A percentile compares a stretch with the other conserved stretches of the same genome.
Conservation (phyloP, 2,888 invertebrate genomes). For the Dermolepida albohirtum region DNA sequence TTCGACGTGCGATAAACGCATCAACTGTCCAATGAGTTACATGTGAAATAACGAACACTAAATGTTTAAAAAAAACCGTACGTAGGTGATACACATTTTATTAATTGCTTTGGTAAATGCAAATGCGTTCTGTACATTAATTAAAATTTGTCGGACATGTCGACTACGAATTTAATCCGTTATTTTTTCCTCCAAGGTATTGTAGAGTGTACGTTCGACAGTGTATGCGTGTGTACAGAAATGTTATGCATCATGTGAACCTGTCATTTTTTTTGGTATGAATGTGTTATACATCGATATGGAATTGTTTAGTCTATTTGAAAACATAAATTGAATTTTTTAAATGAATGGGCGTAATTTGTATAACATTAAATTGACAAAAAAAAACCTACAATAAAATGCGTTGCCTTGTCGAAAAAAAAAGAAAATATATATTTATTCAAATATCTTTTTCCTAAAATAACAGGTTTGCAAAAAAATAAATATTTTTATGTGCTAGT, state of each 20-base stretch:
- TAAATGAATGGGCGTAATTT: too few relatives aligned
- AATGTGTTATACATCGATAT: too few relatives aligned
- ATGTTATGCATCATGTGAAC: conserved; percentile 1
- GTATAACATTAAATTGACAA: too few relatives aligned
- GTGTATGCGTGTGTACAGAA: conserved; percentile 3
- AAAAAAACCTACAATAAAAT: too few relatives aligned
- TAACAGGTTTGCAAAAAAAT: too few relatives aligned
- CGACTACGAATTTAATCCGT: conserved; percentile 7
- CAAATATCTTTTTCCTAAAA: too few relatives aligned
- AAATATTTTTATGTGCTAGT: too few relatives aligned
- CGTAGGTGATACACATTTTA: conserved; percentile 24
- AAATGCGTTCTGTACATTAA: conserved; percentile 10
- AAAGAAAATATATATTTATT: too few relatives aligned
- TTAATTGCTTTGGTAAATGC: conserved; percentile 25
- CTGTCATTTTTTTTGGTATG: not conserved
- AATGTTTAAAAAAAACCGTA: not conserved
- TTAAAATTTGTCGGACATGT: conserved; percentile 26
- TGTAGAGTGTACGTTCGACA: conserved; percentile 5
- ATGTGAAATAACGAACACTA: conserved; percentile 3
- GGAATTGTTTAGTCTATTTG: too few relatives aligned
- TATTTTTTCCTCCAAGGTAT: conserved; percentile 26
- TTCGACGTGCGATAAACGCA: not conserved
- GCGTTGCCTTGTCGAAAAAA: too few relatives aligned
- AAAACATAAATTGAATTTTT: too few relatives aligned
- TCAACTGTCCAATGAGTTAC: conserved; percentile 1